These are phyloP conservation scores for Mohoua ochrocephala DNA, from an alignment of 2,113 vertebrate species.

Conservation along the genomic window DNA sequence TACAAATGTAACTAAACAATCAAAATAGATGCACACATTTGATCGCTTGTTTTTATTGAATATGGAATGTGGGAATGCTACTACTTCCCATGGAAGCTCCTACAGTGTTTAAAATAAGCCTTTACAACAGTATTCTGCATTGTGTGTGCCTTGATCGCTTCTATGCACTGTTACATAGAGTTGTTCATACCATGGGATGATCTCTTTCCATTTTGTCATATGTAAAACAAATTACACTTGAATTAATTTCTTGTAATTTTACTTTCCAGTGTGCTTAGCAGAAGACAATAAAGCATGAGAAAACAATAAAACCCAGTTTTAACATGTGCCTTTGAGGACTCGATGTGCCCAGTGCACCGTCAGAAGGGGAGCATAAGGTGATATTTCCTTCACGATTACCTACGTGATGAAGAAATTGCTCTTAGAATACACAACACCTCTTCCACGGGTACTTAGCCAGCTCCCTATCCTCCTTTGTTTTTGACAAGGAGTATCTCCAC, in stretches of 20 bases:
- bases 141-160: background rate
- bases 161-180: background rate
- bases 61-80: background rate
- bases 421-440: background rate
- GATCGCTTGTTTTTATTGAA: background rate
- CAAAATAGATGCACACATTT: background rate
- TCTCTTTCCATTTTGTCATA: background rate
- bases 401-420: rapidly evolving
- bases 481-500: background rate
- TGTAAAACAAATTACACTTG: background rate
- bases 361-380: background rate
- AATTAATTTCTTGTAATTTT: background rate
- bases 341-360: rapidly evolving
- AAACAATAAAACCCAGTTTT: background rate
- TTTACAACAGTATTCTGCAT: background rate
- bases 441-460: background rate
- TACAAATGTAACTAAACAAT: background rate
- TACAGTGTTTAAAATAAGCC: background rate
- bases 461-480: background rate
- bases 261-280: background rate
- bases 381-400: background rate
- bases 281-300: background rate
- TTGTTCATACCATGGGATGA: background rate
- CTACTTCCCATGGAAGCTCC: background rate
- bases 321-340: background rate